Base-by-base conservation (phyloP, 2,888 invertebrate species). In the Chymomyza amoena region DNA sequence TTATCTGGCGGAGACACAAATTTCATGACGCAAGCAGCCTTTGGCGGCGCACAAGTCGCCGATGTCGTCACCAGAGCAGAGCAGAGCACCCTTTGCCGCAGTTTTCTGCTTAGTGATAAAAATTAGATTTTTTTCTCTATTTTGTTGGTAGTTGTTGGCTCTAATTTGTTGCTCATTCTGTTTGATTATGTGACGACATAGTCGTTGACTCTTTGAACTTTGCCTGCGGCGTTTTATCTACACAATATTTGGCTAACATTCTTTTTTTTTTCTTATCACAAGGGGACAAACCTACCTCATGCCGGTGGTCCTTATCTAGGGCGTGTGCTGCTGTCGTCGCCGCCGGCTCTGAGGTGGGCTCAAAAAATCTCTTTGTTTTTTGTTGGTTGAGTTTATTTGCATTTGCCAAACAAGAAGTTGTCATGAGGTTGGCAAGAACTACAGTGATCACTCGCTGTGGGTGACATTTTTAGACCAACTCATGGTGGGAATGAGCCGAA, bases 101-200 rank as follows among this genome's bases (percentile, higher is more conserved):
- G 18, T 18, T 57, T 57, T 28, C 10, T 57, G 20, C 25, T 57
- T 25, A 5, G 57, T 25, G 57, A 57, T 57, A 57, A 57, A 28
- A 9, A 25, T 54, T 18, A 54, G 57, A 9, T 6, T 7, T 7
- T 25, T 13, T 32, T 9, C n/a, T n/a, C n/a, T n/a, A n/a, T n/a
- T 1, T 57, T 25, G 18, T 65, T 73, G 71, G 70, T 81, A 80
- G 81, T 80, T 69, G 64, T 57, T 71, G 75, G 66, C 70, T 69
- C 78, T 77, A 85, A 88, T 85, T 86, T 85, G 82, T 78, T 81
- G 77, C 80, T 75, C 74, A 81, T 76, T 78, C 78, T 81, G 76
- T 73, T 76, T 71, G 72, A 75, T 80, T 72, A 82, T 78, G 73
- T 78, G 81, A 74, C 74, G 75, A 80, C 82, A 72, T 36, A 25